phyloP scores from a whole-genome alignment of 2,888 invertebrate genomes.

The Orthonevra nobilis region DNA sequence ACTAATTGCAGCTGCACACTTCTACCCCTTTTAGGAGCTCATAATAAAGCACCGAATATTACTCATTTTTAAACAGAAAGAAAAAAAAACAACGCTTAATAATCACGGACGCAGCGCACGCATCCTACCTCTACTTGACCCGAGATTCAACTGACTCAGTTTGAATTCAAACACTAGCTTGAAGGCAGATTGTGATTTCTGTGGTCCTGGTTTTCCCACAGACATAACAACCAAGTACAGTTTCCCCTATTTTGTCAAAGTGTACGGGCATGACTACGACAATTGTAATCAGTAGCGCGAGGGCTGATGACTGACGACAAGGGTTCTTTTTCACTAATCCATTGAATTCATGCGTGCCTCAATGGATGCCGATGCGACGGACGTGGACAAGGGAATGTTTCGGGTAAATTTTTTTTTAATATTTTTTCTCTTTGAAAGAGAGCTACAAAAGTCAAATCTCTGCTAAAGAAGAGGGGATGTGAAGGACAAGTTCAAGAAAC shows the following conservation, averaged over 20 bases:
- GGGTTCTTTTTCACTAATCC: constrained; percentile 23
- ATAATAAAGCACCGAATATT: too few relatives aligned
- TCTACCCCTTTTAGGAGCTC: constrained; percentile 8
- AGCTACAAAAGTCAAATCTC: too few relatives aligned
- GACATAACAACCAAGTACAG: constrained; percentile 22
- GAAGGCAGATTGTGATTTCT: constrained; percentile 43
- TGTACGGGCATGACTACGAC: constrained; percentile 12
- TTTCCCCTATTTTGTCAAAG: not conserved
- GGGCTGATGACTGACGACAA: constrained; percentile 26
- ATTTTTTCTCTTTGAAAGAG: too few relatives aligned
- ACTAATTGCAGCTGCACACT: constrained; percentile 54
- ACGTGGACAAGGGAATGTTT: constrained; percentile 1
- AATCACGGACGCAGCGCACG: too few relatives aligned
- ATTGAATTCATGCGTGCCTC: constrained; percentile 2
- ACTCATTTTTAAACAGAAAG: not conserved
- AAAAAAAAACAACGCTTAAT: not conserved
- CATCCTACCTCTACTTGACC: constrained; percentile 34
- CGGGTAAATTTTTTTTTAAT: too few relatives aligned
- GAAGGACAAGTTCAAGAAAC: not conserved
- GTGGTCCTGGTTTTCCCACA: constrained; percentile 51
- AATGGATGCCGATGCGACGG: not conserved
- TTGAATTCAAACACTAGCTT: constrained; percentile 36
- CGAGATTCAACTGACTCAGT: constrained; percentile 39
- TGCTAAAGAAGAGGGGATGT: constrained; percentile 1
- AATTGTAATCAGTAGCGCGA: not conserved